Conservation (phyloP, 2,888 invertebrate species). For the Phasia obesa region DNA sequence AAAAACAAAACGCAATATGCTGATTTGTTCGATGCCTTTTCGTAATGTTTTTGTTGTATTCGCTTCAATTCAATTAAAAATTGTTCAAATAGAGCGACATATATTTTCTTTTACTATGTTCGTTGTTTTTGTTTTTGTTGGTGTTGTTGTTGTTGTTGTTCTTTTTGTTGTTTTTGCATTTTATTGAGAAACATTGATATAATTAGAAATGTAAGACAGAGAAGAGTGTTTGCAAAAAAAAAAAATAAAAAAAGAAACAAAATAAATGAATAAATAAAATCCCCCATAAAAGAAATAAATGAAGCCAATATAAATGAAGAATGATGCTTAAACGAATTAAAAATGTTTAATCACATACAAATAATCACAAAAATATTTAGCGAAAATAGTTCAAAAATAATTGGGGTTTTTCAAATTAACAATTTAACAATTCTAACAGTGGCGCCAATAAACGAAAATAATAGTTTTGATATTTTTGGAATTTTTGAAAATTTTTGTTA, state of each 20-base stretch:
- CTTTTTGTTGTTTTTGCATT: conserved; percentile 26
- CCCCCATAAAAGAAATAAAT: conserved; percentile 62
- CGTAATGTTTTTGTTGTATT: conserved; percentile 42
- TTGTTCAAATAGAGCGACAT: conserved; percentile 67
- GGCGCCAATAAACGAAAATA: not conserved
- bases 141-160: conserved; percentile 27
- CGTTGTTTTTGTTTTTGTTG: conserved; percentile 18
- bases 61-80: conserved; percentile 52
- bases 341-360: conserved; percentile 54
- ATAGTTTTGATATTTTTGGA: too few species aligned
- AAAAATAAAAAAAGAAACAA: conserved; percentile 39
- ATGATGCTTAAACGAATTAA: conserved; percentile 49
- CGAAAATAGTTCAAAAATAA: conserved; percentile 42
- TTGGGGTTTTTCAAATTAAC: conserved; percentile 54
- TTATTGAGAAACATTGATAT: conserved; percentile 69
- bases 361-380: conserved; percentile 25
- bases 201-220: conserved; percentile 66
- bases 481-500: too few species aligned
- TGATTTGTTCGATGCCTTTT: conserved; percentile 32
- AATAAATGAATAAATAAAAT: conserved; percentile 56
- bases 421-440: conserved; percentile 46
- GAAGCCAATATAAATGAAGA: conserved; percentile 63
- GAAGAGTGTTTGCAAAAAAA: too few species aligned
- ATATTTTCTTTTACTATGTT: conserved; percentile 28
- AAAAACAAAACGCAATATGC: conserved; percentile 22